Base-by-base conservation (phyloP, 1,140 invertebrate species). In the Oncopeltus fasciatus region DNA sequence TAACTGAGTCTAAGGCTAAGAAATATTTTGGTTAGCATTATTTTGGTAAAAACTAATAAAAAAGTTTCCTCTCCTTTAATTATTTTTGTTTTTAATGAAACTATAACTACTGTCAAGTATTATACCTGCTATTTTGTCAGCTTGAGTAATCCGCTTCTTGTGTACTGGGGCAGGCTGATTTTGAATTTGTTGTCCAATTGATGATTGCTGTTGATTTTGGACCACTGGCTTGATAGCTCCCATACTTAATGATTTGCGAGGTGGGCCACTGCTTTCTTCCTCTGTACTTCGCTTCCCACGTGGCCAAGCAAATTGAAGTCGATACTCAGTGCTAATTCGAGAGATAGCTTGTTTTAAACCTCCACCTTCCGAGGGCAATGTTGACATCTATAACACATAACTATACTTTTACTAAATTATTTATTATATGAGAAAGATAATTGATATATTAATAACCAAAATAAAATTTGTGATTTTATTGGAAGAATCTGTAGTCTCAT, bases 301-400 rank as follows among this genome's bases (percentile, higher is more conserved):
- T 67, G 87, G 87, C 87, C 87, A 90, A 63, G 88, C 87, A 74
- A 90, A 92, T 78, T 92, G 88, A 69, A 90, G 80, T 66, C 87
- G 80, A 77, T 92, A 90, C 77, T 90, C 88, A 66, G 88, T 89
- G 76, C 85, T 87, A 72, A 85, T 83, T 71, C 83, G 81, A 67
- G 81, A 80, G 71, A 84, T 83, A 69, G 82, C 82, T 72, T 83
- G 83, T 74, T 80, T 81, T 67, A 84, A 75, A 72, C 83, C 78
- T 70, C 80, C 76, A 70, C 71, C 73, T 28, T 61, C 73, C 72
- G 70, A 20, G 16, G 64, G 73, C 68, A 72, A 66, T 67, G 69
- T 69, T 61, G 65, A 59, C 60, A 73, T 71, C 66, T 64, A 56
- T 38, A 67, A 64, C 53, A 63, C 28, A 57, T 21, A n/a, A 38